Evolutionary conservation across 2,888 invertebrate genomes (phyloP), one percentile per base, ranked within the genome.

Genomic region (Oscheius sp.): DNA sequence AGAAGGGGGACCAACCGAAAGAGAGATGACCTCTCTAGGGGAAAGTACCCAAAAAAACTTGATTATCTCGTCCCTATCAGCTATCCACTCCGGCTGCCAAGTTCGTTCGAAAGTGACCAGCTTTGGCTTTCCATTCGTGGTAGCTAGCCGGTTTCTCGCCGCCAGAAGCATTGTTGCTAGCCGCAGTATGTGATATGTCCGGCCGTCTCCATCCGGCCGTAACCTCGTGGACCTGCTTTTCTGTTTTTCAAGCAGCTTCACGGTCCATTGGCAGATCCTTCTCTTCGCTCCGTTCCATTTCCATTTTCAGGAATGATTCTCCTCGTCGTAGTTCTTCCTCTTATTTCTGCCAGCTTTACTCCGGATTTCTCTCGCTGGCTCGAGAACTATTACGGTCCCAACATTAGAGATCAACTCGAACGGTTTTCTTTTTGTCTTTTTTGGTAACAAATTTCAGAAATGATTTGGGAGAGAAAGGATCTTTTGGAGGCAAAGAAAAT

Each of bases 401-500:
- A 58, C 15, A 75, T 80, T 25, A 50, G 78, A 17, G 73, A 77
- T 52, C 80, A 80, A 50, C 70, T 80, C 39, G 80, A 80, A 63
- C 64, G 80, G 64, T 69, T 12, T 2, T n/a, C 15, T 17, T 23
- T 23, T 23, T 17, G 23, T 17, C n/a, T n/a, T n/a, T n/a, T n/a
- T n/a, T n/a, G n/a, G n/a, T n/a, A n/a, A n/a, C n/a, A n/a, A n/a
- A 3, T 29, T 61, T 64, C 55, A 82, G 83, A 48, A 57, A 37
- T 17, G 85, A 85, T 55, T 68, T 86, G 3, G 85, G 84, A 6
- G 67, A 68, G 0, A 71, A 70, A 10, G 85, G 85, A 2, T 81
- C 84, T 0, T 86, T 84, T 37, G 85, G 85, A 10, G 85, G 85
- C 1, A 81, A 77, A 45, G 52, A 45, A n/a, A 48, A 61, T 17